phyloP scores from a whole-genome alignment of 1,140 invertebrate genomes.

The Saccostrea cuccullata region DNA sequence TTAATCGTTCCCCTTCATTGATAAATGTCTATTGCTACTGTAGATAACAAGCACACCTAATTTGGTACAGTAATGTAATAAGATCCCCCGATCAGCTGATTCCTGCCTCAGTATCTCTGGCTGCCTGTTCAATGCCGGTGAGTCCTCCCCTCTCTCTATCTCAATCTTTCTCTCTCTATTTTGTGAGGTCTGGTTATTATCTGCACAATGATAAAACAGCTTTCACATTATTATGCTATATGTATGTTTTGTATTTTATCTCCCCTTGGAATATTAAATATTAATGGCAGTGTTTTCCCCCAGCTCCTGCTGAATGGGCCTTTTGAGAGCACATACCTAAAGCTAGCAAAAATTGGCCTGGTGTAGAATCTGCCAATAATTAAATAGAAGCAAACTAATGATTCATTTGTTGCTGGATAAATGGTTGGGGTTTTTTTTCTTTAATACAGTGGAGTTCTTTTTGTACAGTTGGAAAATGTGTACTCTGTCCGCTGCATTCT shows the following conservation, averaged over 20 bases:
- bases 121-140: not conserved
- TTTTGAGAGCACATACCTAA: not conserved
- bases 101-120: not conserved
- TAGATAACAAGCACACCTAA: conserved; percentile 37
- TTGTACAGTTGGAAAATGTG: not conserved
- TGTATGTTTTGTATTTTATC: conserved; percentile 7
- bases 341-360: not conserved
- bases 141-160: not conserved
- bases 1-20: conserved; percentile 32
- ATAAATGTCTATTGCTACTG: conserved; percentile 1
- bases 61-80: conserved; percentile 35
- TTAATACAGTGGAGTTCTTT: not conserved
- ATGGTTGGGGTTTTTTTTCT: not conserved
- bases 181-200: conserved; percentile 22
- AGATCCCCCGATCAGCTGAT: conserved; percentile 23
- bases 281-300: conserved; percentile 15
- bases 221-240: conserved; percentile 32
- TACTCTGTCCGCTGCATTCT: not conserved
- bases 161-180: not conserved
- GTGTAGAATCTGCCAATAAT: not conserved
- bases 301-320: not conserved
- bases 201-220: conserved; percentile 34
- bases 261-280: conserved; percentile 17
- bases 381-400: conserved; percentile 17
- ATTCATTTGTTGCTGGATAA: conserved; percentile 10